A percentile compares a stretch with the other conserved stretches of the same genome.
Conservation (phyloP, 2,888 invertebrate genomes). For the Apomyelois bistriatella region DNA sequence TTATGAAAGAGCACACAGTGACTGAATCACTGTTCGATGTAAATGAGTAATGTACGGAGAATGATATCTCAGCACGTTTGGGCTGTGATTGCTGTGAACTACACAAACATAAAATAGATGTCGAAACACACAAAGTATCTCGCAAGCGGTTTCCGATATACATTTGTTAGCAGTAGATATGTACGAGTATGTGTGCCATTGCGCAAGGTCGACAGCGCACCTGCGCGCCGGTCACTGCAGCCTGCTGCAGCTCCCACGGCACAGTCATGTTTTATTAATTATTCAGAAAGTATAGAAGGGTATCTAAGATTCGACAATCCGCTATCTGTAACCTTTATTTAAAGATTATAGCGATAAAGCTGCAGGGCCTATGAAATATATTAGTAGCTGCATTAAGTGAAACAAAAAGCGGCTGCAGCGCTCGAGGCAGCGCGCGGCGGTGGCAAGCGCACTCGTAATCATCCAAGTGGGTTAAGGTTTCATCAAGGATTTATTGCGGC, state of each 20-base stretch:
- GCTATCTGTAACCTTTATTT: constrained; percentile 34
- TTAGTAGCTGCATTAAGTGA: constrained; percentile 29
- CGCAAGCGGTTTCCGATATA: constrained; percentile 66
- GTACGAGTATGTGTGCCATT: constrained; percentile 58
- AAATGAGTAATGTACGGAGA: constrained; percentile 23
- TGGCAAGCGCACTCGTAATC: constrained; percentile 69
- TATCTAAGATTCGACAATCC: constrained; percentile 36
- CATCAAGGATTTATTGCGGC: constrained; percentile 80
- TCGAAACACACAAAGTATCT: constrained; percentile 62
- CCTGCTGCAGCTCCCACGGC: constrained; percentile 66
- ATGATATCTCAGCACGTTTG: constrained; percentile 46
- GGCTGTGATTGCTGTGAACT: constrained; percentile 34
- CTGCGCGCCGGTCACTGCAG: constrained; percentile 57
- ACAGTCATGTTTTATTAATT: constrained; percentile 49
- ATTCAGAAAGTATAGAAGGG: constrained; percentile 40
- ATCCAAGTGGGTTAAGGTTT: constrained; percentile 79
- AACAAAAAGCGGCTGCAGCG: constrained; percentile 55
- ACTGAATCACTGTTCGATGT: constrained; percentile 31
- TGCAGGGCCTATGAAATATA: background rate
- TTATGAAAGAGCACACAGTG: constrained; percentile 33
- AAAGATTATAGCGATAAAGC: constrained; percentile 10
- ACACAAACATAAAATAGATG: constrained; percentile 44
- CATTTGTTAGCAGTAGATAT: constrained; percentile 58
- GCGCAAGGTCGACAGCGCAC: constrained; percentile 71
- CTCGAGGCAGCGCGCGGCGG: constrained; percentile 49